A percentile compares a stretch with the other conserved stretches of the same genome.
These are phyloP conservation scores for Malurus leucopterus DNA, from an alignment of 2,797 vertebrate genomes.

Conservation along the genomic window DNA sequence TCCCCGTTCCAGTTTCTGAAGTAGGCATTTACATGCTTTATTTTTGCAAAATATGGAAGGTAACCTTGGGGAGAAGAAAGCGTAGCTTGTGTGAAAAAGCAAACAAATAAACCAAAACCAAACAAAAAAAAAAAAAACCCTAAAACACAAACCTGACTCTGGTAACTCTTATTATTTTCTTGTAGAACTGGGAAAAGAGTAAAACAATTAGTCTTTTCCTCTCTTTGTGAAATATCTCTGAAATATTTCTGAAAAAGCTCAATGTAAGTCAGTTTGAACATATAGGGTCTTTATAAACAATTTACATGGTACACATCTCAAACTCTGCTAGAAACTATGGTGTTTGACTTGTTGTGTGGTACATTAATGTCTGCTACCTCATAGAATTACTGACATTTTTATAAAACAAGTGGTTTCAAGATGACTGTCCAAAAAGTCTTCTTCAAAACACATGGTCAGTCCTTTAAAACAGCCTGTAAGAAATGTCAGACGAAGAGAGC, in stretches of 20 bases:
- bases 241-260: not conserved
- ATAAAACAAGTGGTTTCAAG: not conserved
- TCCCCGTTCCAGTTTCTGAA: slow-evolving; percentile 65
- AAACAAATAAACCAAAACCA: not conserved
- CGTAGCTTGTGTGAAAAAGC: not conserved
- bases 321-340: not conserved
- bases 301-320: not conserved
- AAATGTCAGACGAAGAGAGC: not conserved
- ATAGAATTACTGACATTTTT: not conserved
- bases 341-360: not conserved
- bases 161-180: not conserved
- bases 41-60: slow-evolving; percentile 52
- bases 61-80: not conserved
- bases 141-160: not conserved
- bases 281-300: not conserved
- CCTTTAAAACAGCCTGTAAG: not conserved
- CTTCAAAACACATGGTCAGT: not conserved
- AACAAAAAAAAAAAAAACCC: not conserved
- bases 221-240: not conserved
- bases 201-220: not conserved
- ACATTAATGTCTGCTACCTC: not conserved
- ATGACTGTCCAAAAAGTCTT: not conserved
- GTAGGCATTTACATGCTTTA: slow-evolving; percentile 53
- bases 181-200: not conserved
- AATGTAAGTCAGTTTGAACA: not conserved